Conservation (phyloP, 2,113 vertebrate species). For the Pyxicephalus adspersus region DNA sequence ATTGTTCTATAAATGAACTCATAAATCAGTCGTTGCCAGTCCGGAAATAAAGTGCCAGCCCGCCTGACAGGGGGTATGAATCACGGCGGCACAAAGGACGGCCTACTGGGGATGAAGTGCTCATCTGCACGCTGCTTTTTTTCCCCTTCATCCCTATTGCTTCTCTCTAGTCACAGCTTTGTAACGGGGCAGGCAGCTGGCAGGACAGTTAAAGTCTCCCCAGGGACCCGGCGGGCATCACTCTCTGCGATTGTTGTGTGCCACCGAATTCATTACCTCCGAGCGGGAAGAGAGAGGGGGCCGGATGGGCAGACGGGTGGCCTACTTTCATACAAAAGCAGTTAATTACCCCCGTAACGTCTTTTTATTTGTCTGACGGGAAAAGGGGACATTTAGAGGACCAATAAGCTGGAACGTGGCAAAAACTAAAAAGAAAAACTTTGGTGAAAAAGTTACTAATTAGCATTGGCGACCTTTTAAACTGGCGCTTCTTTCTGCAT, state of each 20-base stretch:
- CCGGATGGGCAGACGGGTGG: accelerated
- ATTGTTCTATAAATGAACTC: slow-evolving; percentile 61
- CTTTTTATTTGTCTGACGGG: accelerated
- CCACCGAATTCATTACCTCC: slow-evolving; percentile 1
- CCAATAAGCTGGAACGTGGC: too few species aligned
- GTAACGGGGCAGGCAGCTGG: slow-evolving; percentile 42
- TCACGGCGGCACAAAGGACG: slow-evolving; percentile 39
- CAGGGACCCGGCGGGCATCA: slow-evolving; percentile 20
- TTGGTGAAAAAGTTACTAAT: too few species aligned
- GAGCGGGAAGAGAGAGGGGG: neutral
- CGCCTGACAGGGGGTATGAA: slow-evolving; percentile 61
- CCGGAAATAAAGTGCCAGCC: slow-evolving; percentile 59
- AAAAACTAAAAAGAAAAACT: neutral
- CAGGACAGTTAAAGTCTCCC: slow-evolving; percentile 45
- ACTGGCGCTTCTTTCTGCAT: too few species aligned
- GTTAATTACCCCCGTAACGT: neutral
- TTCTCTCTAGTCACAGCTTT: slow-evolving; percentile 51
- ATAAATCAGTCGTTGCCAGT: slow-evolving; percentile 60
- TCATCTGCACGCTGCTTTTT: slow-evolving; percentile 56
- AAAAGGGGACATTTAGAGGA: neutral
- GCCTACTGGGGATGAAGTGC: slow-evolving; percentile 59
- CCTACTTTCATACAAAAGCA: neutral
- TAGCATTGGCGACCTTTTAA: too few species aligned
- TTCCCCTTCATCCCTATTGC: slow-evolving; percentile 23
- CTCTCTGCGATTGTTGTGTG: slow-evolving; percentile 30